Evolutionary conservation across 1,140 invertebrate species (phyloP).

Genomic region (Drosophila navojoa): DNA sequence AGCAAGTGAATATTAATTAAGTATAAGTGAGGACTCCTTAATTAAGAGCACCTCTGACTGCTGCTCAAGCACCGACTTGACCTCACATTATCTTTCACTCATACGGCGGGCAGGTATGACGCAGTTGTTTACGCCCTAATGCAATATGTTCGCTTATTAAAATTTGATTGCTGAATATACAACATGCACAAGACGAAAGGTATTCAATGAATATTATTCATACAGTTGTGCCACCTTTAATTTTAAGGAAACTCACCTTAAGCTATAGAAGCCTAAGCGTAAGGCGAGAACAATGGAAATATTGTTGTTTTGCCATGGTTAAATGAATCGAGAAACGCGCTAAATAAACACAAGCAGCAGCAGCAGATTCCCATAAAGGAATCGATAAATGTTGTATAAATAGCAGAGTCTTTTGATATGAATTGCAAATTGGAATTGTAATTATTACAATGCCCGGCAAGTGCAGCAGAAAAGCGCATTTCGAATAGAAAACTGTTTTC

Average conservation of each 20-base stretch:
- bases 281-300: background rate
- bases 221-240: background rate
- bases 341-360: constrained; percentile 64
- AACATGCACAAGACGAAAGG: background rate
- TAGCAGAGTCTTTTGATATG: constrained; percentile 67
- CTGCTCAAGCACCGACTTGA: no score
- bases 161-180: background rate
- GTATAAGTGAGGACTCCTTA: no score
- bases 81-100: no score
- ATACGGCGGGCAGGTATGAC: no score
- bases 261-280: background rate
- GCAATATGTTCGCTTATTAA: no score
- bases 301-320: constrained; percentile 9
- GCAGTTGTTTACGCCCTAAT: no score
- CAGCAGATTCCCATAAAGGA: constrained; percentile 59
- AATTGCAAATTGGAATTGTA: constrained; percentile 71
- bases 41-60: no score
- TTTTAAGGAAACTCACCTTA: background rate
- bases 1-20: no score
- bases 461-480: constrained; percentile 52
- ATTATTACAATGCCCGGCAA: constrained; percentile 56
- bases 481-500: constrained; percentile 6
- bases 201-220: no score
- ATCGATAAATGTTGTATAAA: constrained; percentile 75
- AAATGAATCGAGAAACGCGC: constrained; percentile 44